Percentiles rank a stretch among this genome's conserved stretches.
phyloP scores from a whole-genome alignment of 2,797 vertebrate species.

The Sitta carolinensis region DNA sequence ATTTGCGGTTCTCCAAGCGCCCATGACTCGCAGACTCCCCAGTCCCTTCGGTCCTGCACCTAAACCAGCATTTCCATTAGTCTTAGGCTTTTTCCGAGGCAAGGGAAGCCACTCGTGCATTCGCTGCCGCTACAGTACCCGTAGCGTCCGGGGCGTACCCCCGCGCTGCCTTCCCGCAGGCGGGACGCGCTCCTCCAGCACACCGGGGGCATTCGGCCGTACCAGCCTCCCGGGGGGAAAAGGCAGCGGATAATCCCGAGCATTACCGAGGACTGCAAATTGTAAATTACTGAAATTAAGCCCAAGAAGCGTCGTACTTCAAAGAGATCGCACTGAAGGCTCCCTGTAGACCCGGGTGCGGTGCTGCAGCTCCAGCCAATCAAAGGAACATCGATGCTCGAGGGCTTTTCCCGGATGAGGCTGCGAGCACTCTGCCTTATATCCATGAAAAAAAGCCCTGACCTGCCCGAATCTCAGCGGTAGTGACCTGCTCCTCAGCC shows the following conservation, averaged over 20 bases:
- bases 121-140: rapidly evolving
- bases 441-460: neutral
- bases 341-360: neutral
- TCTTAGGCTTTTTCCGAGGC: neutral
- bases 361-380: neutral
- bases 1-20: neutral
- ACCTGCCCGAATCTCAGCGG: neutral
- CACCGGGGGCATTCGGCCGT: rapidly evolving
- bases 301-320: neutral
- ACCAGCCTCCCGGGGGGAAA: neutral
- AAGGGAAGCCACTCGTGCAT: neutral
- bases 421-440: rapidly evolving
- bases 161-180: neutral
- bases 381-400: neutral
- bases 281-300: neutral
- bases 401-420: neutral
- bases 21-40: neutral
- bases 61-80: neutral
- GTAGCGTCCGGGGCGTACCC: rapidly evolving
- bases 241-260: neutral
- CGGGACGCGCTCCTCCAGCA: neutral
- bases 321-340: neutral
- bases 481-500: neutral
- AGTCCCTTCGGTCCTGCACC: neutral
- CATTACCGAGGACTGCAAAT: neutral